Conservation (phyloP, 2,113 vertebrate species). For the rat (Rattus norvegicus) region DNA sequence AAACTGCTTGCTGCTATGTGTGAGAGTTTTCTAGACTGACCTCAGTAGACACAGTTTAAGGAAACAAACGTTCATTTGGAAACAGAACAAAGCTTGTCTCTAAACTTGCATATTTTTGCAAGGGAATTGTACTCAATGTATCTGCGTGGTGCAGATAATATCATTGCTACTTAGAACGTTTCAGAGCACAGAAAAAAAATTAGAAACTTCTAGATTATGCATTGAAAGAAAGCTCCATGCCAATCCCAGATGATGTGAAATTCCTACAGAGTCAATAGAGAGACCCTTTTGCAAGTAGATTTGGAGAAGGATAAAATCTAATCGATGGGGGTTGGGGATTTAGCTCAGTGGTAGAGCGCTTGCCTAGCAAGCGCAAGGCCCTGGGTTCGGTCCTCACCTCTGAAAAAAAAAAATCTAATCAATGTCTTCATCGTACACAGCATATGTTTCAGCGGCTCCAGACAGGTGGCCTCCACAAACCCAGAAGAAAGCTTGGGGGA, state of each 20-base stretch:
- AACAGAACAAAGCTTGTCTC: background rate
- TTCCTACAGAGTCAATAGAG: background rate
- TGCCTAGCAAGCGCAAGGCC: no score
- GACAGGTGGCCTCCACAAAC: background rate
- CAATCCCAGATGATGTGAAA: background rate
- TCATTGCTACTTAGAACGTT: background rate
- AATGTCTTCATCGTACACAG: background rate
- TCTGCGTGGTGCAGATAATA: background rate
- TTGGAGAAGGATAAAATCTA: slow-evolving; percentile 31
- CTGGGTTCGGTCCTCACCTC: no score
- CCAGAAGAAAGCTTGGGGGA: background rate
- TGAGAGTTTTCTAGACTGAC: background rate
- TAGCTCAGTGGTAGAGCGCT: no score
- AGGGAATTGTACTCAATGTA: background rate
- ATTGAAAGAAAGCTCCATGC: background rate
- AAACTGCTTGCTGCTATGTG: background rate
- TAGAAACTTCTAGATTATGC: slow-evolving; percentile 4
- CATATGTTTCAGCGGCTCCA: background rate
- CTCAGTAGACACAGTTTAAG: background rate
- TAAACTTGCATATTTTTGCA: background rate
- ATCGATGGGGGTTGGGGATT: background rate
- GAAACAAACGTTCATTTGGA: background rate
- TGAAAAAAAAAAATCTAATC: background rate
- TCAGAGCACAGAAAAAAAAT: background rate
- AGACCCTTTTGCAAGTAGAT: background rate